A percentile compares a stretch with the other conserved stretches of the same genome.
phyloP scores from a whole-genome alignment of 2,888 invertebrate species.

The Meloe dianella region DNA sequence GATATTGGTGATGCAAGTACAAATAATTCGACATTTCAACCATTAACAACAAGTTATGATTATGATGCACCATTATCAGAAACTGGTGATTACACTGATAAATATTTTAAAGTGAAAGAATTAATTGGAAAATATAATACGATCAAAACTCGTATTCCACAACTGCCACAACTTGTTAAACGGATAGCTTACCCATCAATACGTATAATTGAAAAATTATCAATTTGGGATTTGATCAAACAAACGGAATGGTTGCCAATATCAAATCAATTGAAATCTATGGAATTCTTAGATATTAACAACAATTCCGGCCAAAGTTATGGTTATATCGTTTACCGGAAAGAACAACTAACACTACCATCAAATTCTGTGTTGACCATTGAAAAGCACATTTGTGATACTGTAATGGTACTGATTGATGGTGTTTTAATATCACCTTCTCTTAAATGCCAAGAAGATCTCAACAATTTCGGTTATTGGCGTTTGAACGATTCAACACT shows the following conservation, averaged over 20 bases:
- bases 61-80: constrained; percentile 89
- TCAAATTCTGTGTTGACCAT: constrained; percentile 51
- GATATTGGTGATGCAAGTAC: constrained; percentile 36
- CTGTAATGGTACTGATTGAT: constrained; percentile 61
- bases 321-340: constrained; percentile 64
- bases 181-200: constrained; percentile 52
- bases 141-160: constrained; percentile 50
- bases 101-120: constrained; percentile 76
- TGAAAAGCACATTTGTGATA: constrained; percentile 59
- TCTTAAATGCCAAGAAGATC: constrained; percentile 44
- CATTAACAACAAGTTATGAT: constrained; percentile 61
- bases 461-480: constrained; percentile 60
- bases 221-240: constrained; percentile 36
- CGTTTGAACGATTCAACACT: constrained; percentile 49
- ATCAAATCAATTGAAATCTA: constrained; percentile 39
- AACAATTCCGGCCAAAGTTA: constrained; percentile 63
- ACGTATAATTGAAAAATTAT: constrained; percentile 40
- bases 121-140: constrained; percentile 55
- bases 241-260: constrained; percentile 24
- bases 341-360: constrained; percentile 46
- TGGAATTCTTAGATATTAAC: constrained; percentile 56
- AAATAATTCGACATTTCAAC: constrained; percentile 48
- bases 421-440: constrained; percentile 53
- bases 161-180: constrained; percentile 46
- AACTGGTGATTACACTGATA: constrained; percentile 86